A percentile compares a stretch with the other conserved stretches of the same genome.
These are phyloP conservation scores for Pediacus dermestoides DNA, from an alignment of 2,888 invertebrate genomes.

Conservation along the genomic window DNA sequence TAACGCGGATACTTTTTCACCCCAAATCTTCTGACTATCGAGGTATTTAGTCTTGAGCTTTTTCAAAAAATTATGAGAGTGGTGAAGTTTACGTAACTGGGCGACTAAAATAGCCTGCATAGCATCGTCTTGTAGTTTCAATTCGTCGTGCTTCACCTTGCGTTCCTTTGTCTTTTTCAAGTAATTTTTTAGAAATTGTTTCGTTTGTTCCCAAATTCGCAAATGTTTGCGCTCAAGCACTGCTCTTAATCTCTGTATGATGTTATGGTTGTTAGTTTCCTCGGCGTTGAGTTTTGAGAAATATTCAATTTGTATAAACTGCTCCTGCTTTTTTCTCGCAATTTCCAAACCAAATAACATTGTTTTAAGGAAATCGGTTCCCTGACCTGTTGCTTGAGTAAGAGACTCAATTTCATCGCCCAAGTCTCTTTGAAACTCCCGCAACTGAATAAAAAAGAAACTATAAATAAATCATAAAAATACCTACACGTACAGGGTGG, in stretches of 20 bases:
- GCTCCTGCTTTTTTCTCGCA: slow-evolving; percentile 40
- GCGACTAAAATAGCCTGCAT: slow-evolving; percentile 31
- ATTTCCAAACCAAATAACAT: slow-evolving; percentile 54
- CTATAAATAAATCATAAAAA: too few species aligned
- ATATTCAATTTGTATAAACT: slow-evolving; percentile 39
- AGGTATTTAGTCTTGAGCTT: too few species aligned
- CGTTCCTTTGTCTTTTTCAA: slow-evolving; percentile 28
- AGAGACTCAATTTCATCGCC: too few species aligned
- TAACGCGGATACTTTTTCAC: slow-evolving; percentile 31
- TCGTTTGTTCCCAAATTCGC: slow-evolving; percentile 34
- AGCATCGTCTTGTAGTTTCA: slow-evolving; percentile 37
- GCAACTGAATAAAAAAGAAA: too few species aligned
- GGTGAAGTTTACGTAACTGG: slow-evolving; percentile 33
- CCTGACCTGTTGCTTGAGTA: too few species aligned
- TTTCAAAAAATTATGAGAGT: slow-evolving; percentile 30
- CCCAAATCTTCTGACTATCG: too few species aligned
- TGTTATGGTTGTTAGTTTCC: slow-evolving; percentile 34
- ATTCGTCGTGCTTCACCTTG: slow-evolving; percentile 31
- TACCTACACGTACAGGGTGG: too few species aligned
- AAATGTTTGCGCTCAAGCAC: slow-evolving; percentile 34
- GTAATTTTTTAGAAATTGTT: slow-evolving; percentile 30
- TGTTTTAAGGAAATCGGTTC: slow-evolving; percentile 52
- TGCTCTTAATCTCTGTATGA: slow-evolving; percentile 33
- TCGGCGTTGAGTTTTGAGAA: slow-evolving; percentile 42
- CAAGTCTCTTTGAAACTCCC: too few species aligned